Base-by-base conservation (phyloP, 1,140 invertebrate species). In the Tetraneura akinire region DNA sequence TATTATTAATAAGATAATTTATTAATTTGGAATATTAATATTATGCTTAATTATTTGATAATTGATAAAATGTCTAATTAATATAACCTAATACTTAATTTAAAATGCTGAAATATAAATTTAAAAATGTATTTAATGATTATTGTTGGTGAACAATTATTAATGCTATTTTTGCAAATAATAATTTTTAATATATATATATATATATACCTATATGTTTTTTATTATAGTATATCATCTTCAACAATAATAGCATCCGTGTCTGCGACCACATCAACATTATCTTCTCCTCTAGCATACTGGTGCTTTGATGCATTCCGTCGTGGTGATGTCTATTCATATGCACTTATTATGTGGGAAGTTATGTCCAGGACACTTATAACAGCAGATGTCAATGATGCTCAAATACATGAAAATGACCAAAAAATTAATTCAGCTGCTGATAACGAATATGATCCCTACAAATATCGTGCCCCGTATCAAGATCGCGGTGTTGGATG, bases 301-400 rank as follows among this genome's bases (percentile, higher is more conserved):
- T n/a, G 23, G 45, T 92, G 92, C 84, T 94, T 98, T 86, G 95
- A 97, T 83, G 91, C 94, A 53, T 96, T 95, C 85, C 91, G 91
- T 82, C 89, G 91, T 64, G 94, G 92, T 6, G 96, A 98, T 87
- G 93, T 97, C 80, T 98, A 98, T 87, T 93, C 95, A 26, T 90
- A 96, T 80, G 95, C 92, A 29, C 88, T 98, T 13, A 94, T 98
- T 37, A 85, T 97, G 23, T 98, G 96, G 96, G 96, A 98, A 87
- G 91, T 96, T 14, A 90, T 90, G 81, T 87, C 91, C n/a, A 88
- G 93, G 81, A 93, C 92, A 5, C 9, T 71, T 1, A 32, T 71
- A 4, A 0, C 1, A 18, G 0, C 10, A 84, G 91, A 23, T 13
- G 1, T 9, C 11, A 49, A 29, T 23, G 53, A 42, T 16, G 23